Evolutionary conservation across 2,113 vertebrate species (phyloP).

Genomic region (Channa argus): DNA sequence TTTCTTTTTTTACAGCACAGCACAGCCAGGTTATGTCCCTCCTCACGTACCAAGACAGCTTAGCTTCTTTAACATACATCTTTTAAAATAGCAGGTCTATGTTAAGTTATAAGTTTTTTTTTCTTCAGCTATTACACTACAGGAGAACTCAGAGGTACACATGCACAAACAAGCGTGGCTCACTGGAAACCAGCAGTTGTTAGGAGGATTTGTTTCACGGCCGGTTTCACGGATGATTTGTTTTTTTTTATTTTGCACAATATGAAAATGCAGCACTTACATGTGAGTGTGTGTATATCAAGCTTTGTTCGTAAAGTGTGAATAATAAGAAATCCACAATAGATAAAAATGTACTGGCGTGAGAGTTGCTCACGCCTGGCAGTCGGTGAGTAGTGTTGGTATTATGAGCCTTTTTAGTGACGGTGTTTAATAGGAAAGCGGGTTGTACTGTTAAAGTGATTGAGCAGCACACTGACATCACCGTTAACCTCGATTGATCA

Average conservation of each 20-base stretch:
- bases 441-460: neutral
- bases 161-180: constrained; percentile 92
- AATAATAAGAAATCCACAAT: constrained; percentile 48
- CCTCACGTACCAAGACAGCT: constrained; percentile 80
- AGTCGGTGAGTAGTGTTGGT: constrained; percentile 59
- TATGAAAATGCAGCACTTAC: constrained; percentile 61
- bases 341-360: constrained; percentile 67
- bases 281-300: constrained; percentile 34
- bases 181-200: constrained; percentile 75
- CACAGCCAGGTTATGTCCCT: constrained; percentile 80
- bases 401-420: constrained; percentile 19
- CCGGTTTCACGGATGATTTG: constrained; percentile 37
- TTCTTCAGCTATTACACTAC: constrained; percentile 85
- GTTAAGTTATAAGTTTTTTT: constrained; percentile 54
- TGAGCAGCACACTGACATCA: neutral
- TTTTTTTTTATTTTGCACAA: constrained; percentile 49
- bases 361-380: constrained; percentile 73
- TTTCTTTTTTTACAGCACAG: constrained; percentile 67
- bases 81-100: constrained; percentile 82
- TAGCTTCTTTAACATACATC: constrained; percentile 79
- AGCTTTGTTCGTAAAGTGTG: constrained; percentile 46
- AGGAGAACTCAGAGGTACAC: constrained; percentile 83
- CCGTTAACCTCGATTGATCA: neutral
- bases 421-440: constrained; percentile 24
- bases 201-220: constrained; percentile 40